Percentiles rank a stretch among this genome's conserved stretches.
Conservation (phyloP, 2,797 vertebrate species). For the Neopelma chrysocephalum region DNA sequence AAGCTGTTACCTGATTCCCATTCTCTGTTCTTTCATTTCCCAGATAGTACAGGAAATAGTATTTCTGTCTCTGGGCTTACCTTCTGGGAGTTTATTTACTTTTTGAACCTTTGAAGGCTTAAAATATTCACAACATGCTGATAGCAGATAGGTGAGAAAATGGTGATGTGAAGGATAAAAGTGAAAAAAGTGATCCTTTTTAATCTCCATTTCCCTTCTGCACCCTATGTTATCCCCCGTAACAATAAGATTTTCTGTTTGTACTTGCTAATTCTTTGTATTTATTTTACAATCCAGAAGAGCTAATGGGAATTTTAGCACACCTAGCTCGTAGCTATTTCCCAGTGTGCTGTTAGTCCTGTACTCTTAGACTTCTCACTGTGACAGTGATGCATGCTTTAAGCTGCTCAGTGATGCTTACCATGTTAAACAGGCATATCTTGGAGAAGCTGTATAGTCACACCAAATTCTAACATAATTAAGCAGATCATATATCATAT, state of each 20-base stretch:
- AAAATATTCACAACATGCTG: neutral
- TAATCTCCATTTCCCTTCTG: neutral
- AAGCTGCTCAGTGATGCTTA: slow-evolving; percentile 3
- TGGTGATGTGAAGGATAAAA: neutral
- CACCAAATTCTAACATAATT: slow-evolving; percentile 9
- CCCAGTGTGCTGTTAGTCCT: neutral
- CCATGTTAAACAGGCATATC: neutral
- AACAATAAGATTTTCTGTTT: neutral
- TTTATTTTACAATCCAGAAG: neutral
- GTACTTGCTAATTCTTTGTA: neutral
- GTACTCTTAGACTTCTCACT: neutral
- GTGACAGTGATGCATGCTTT: neutral
- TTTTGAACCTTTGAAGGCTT: neutral
- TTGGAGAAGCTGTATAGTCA: neutral
- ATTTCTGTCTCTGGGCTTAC: neutral
- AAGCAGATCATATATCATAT: neutral
- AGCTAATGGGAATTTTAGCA: neutral
- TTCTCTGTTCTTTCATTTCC: neutral
- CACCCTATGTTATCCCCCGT: neutral
- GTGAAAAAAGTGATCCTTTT: accelerated
- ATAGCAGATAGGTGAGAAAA: neutral
- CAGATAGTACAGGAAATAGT: neutral
- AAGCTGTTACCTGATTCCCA: neutral
- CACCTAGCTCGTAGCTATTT: neutral
- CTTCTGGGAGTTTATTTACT: neutral